These are phyloP conservation scores for Sinohyriopsis cumingii DNA, from an alignment of 2,888 invertebrate species.

Conservation along the genomic window DNA sequence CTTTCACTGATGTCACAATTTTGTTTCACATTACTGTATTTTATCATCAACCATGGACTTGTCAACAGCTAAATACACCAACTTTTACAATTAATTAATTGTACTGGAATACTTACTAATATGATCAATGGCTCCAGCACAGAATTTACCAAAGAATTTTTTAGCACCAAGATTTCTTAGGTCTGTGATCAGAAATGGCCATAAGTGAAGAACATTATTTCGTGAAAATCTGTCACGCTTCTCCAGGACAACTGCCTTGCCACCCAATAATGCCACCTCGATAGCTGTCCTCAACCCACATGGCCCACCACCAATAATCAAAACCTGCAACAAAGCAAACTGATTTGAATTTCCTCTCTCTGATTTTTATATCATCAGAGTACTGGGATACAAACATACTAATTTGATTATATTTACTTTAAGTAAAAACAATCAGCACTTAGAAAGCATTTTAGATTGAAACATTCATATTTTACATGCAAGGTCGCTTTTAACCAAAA, in stretches of 20 bases:
- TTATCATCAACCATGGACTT: too few relatives aligned
- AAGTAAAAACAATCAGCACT: too few relatives aligned
- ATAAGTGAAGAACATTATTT: slow-evolving; percentile 97
- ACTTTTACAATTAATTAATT: too few relatives aligned
- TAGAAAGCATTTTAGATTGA: too few relatives aligned
- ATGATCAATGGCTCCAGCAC: slow-evolving; percentile 98
- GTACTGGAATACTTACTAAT: slow-evolving; percentile 79
- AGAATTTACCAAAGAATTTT: slow-evolving; percentile 98
- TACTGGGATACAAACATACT: not conserved
- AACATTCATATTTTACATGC: too few relatives aligned
- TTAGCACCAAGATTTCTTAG: slow-evolving; percentile 94
- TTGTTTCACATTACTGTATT: too few relatives aligned
- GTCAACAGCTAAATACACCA: too few relatives aligned
- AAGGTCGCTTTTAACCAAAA: too few relatives aligned
- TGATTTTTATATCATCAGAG: too few relatives aligned
- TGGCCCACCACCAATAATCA: slow-evolving; percentile 96
- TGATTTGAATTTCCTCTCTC: too few relatives aligned
- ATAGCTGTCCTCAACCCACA: slow-evolving; percentile 96
- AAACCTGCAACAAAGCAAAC: slow-evolving; percentile 73
- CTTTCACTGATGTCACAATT: too few relatives aligned
- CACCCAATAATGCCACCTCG: slow-evolving; percentile 95
- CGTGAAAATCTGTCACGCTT: slow-evolving; percentile 84
- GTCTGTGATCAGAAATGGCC: slow-evolving; percentile 99
- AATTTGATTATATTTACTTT: too few relatives aligned
- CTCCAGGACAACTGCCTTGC: slow-evolving; percentile 92